Percentiles rank a stretch among this genome's conserved stretches.
Evolutionary conservation across 1,140 invertebrate genomes (phyloP).

Genomic region (Ruditapes philippinarum): DNA sequence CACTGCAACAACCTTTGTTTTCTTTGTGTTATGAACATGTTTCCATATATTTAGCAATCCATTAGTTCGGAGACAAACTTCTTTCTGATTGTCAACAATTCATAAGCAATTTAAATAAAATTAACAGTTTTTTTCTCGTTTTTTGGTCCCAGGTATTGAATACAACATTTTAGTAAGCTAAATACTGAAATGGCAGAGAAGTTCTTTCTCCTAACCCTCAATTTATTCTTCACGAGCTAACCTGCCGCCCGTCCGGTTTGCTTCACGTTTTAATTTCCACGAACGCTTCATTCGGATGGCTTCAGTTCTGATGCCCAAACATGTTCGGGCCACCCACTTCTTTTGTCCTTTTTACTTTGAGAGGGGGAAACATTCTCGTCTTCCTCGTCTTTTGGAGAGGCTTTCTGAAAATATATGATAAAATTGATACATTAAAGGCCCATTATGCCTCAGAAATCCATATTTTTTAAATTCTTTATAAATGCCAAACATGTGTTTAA

Average conservation of each 20-base stretch:
- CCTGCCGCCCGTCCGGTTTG: not conserved
- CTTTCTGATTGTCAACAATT: no score
- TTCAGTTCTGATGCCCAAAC: constrained; percentile 67
- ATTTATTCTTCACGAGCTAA: not conserved
- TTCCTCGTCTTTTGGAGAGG: constrained; percentile 51
- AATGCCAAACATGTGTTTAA: no score
- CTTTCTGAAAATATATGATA: constrained; percentile 62
- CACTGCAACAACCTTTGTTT: not conserved
- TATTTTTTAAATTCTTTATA: no score
- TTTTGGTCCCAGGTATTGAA: not conserved
- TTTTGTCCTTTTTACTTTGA: constrained; percentile 61
- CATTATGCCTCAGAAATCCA: no score
- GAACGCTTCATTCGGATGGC: constrained; percentile 51
- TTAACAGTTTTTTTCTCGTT: no score
- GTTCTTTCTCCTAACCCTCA: not conserved
- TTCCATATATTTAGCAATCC: no score
- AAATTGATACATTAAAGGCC: no score
- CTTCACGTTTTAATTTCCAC: not conserved
- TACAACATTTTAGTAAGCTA: not conserved
- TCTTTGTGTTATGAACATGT: no score
- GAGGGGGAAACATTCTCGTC: constrained; percentile 63
- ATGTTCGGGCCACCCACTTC: constrained; percentile 62
- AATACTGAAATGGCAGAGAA: not conserved
- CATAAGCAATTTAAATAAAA: no score
- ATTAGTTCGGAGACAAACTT: no score